Conservation (phyloP, 2,888 invertebrate species). For the Schizaphis graminum region DNA sequence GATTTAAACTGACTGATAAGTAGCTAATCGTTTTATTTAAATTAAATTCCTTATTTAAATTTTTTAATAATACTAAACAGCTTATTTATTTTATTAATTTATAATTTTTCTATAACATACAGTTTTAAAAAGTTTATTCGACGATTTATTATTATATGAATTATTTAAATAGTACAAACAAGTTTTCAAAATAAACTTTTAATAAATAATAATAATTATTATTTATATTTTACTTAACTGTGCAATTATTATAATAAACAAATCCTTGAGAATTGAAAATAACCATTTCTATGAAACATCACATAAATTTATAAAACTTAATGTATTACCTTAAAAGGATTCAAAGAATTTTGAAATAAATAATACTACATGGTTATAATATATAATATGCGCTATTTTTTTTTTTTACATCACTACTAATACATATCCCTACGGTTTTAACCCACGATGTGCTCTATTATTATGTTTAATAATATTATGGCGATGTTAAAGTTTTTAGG, state of each 20-base stretch:
- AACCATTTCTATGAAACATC: not conserved
- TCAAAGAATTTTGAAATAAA: not conserved
- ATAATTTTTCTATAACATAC: not conserved
- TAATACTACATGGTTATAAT: not conserved
- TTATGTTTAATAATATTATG: not conserved
- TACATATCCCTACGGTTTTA: not conserved
- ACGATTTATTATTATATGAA: not conserved
- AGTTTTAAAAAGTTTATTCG: not conserved
- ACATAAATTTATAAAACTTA: not conserved
- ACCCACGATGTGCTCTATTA: not conserved
- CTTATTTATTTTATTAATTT: not conserved
- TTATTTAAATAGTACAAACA: not conserved
- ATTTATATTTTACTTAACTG: not conserved
- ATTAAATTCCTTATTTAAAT: not conserved
- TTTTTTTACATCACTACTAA: not conserved
- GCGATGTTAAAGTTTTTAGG: not conserved
- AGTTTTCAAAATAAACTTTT: constrained; percentile 13
- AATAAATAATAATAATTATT: constrained; percentile 22
- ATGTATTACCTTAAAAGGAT: not conserved
- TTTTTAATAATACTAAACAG: not conserved
- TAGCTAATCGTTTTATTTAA: not conserved
- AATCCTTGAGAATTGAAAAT: not conserved
- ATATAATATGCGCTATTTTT: not conserved
- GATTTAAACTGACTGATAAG: not conserved
- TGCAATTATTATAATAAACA: not conserved